Conservation (phyloP, 2,113 vertebrate genomes). For the Spheniscus mendiculus region DNA sequence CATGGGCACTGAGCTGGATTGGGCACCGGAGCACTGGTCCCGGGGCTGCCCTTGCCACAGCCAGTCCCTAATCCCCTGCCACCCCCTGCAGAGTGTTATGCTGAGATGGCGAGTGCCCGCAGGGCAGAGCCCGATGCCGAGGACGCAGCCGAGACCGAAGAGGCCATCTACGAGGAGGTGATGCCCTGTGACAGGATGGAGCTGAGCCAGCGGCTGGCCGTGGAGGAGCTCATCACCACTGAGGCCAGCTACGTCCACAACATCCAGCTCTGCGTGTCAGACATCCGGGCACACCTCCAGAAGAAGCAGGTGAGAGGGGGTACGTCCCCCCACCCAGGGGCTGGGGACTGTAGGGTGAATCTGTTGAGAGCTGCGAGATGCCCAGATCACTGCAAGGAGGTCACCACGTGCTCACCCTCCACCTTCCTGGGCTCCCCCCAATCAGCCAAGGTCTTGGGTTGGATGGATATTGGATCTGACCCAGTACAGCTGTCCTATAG, state of each 20-base stretch:
- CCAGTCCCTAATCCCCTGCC: not conserved
- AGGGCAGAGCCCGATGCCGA: not conserved
- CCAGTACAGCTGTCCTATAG: rapidly evolving
- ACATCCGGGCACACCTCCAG: conserved; percentile 82
- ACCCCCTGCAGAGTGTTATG: conserved; percentile 29
- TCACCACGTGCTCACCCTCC: not conserved
- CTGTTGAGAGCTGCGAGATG: rapidly evolving
- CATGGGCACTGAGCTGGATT: rapidly evolving
- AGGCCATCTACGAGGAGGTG: conserved; percentile 22
- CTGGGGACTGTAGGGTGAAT: not conserved
- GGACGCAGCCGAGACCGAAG: not conserved
- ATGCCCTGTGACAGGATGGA: conserved; percentile 58
- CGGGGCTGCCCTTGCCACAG: not conserved
- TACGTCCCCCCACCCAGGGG: rapidly evolving
- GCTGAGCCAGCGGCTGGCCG: conserved; percentile 80
- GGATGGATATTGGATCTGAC: not conserved
- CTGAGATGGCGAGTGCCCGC: conserved; percentile 72
- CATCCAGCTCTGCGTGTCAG: conserved; percentile 78
- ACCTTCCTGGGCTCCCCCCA: not conserved
- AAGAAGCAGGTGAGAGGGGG: conserved; percentile 57
- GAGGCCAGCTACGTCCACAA: conserved; percentile 85
- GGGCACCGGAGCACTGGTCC: not conserved
- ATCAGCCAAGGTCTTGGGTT: not conserved
- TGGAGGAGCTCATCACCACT: conserved; percentile 85
- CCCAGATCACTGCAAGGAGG: not conserved